Evolutionary conservation across 2,888 invertebrate species (phyloP), one percentile per base, ranked within the genome.

Genomic region (Philaethria dido): DNA sequence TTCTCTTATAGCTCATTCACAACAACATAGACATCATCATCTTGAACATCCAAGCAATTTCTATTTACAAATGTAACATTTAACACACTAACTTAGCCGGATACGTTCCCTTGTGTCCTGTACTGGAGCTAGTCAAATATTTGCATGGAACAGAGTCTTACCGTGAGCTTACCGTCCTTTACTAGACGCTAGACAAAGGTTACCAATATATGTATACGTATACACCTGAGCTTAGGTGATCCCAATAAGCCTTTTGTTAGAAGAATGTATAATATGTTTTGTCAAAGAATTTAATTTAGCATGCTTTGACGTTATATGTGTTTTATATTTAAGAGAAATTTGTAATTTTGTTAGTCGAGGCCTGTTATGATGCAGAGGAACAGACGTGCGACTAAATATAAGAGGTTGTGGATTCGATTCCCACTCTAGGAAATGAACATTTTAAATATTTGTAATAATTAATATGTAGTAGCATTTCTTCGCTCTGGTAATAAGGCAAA

Each of bases 131-230:
- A 60, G 60, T 60, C 60, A 60, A 60, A 60, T 60, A 47, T 60
- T 60, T 60, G 60, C 60, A 60, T 60, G 60, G 14, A 60, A 45
- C 60, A 60, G 59, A 59, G 60, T 45, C 60, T 60, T 60, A 47
- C 29, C 39, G 39, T 39, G 6, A 13, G 60, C 60, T 60, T 47
- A 60, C 33, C 47, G 45, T 60, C 60, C 33, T 60, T 60, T 60
- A 18, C 20, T n/a, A 60, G 45, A 33, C 29, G 44, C 18, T 47
- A 60, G 57, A 57, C 47, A 60, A 60, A 60, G 60, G 60, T 60
- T 29, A 45, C 25, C 42, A 16, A 9, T 16, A 25, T n/a, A 20
- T 20, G 8, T 52, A 16, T 18, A n/a, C n/a, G 33, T 29, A 39
- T 60, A 16, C 44, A 60, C 18, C 45, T 60, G 16, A 45, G 29